phyloP scores from a whole-genome alignment of 2,888 invertebrate species.

The Boloria selene region DNA sequence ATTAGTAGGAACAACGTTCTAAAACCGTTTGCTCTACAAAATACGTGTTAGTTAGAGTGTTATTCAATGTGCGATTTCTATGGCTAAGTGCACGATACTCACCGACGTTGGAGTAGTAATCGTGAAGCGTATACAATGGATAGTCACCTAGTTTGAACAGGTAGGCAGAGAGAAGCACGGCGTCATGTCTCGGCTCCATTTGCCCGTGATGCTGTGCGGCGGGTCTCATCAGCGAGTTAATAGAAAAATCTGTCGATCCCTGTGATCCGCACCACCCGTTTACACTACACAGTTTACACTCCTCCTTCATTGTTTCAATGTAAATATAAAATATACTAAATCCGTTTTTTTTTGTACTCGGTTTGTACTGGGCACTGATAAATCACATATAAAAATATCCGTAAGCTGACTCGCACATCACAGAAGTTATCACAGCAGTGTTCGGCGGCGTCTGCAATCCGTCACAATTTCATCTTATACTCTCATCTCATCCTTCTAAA shows the following conservation, averaged over 20 bases:
- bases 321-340: conserved; percentile 60
- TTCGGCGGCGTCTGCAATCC: conserved; percentile 65
- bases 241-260: conserved; percentile 74
- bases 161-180: conserved; percentile 77
- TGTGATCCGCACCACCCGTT: conserved; percentile 71
- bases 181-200: conserved; percentile 71
- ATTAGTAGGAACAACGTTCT: conserved; percentile 28
- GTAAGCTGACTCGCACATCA: conserved; percentile 76
- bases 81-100: conserved; percentile 70
- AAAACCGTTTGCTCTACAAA: conserved; percentile 24
- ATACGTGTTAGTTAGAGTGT: conserved; percentile 46
- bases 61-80: conserved; percentile 49
- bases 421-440: conserved; percentile 79
- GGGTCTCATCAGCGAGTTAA: conserved; percentile 76
- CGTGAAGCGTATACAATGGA: conserved; percentile 77
- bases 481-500: conserved; percentile 35
- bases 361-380: conserved; percentile 81
- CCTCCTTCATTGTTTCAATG: conserved; percentile 75
- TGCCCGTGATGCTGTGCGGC: conserved; percentile 64
- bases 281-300: conserved; percentile 77
- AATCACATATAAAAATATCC: conserved; percentile 82
- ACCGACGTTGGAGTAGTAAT: conserved; percentile 69
- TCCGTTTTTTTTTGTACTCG: conserved; percentile 82
- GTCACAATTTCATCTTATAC: conserved; percentile 36
- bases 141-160: conserved; percentile 82